phyloP scores from a whole-genome alignment of 2,113 vertebrate species.

The Zosterops hypoxanthus region DNA sequence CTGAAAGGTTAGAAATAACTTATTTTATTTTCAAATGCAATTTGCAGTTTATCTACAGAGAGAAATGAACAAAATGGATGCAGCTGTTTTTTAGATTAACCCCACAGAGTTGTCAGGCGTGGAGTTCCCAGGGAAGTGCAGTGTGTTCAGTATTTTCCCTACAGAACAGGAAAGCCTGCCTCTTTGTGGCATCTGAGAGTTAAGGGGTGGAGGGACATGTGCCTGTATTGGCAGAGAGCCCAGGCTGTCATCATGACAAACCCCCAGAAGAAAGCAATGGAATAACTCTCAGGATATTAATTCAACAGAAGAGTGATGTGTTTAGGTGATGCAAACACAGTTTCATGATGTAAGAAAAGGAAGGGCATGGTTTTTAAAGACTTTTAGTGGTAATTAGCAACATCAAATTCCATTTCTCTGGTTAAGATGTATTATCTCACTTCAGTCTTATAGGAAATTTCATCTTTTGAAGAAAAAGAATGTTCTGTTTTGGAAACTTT shows the following conservation, averaged over 20 bases:
- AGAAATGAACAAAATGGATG: slow-evolving; percentile 74
- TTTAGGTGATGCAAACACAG: not conserved
- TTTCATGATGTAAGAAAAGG: not conserved
- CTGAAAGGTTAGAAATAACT: slow-evolving; percentile 70
- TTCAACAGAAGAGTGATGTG: not conserved
- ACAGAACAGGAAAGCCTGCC: not conserved
- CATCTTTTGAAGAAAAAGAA: not conserved
- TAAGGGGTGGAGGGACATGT: not conserved
- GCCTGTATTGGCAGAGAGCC: not conserved
- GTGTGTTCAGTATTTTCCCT: not conserved
- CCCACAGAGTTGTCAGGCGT: not conserved
- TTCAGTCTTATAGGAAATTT: not conserved
- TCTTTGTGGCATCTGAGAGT: not conserved
- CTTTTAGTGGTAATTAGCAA: not conserved
- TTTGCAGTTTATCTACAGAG: slow-evolving; percentile 71
- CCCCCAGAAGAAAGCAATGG: not conserved
- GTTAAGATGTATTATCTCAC: not conserved
- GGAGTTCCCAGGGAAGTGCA: slow-evolving; percentile 22
- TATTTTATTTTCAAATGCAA: slow-evolving; percentile 75
- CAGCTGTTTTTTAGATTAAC: slow-evolving; percentile 77
- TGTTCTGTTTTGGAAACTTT: not conserved
- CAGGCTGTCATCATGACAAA: not conserved
- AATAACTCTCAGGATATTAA: not conserved
- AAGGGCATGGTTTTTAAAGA: not conserved
- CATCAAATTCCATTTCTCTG: not conserved